Evolutionary conservation across 2,113 vertebrate genomes (phyloP), one percentile per base, ranked within the genome.

Genomic region (Xiphorhynchus elegans): DNA sequence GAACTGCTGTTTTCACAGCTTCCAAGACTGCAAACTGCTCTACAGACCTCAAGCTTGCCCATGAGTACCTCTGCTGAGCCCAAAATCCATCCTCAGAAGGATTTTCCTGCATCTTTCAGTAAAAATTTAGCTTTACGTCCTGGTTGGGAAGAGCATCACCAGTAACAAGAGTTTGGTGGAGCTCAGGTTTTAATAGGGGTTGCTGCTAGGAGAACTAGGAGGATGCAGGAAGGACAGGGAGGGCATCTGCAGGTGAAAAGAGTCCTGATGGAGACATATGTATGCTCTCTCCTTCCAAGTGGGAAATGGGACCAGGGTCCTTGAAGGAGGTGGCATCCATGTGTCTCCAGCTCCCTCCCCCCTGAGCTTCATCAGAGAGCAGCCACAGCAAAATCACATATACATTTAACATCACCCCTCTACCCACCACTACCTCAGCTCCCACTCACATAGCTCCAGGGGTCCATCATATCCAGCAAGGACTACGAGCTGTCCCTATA

Each of bases 321-420:
- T 47, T 18, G 0, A 78, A 35, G 9, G 19, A 64, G 53, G 13
- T 4, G 0, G 56, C 21, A 53, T 7, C 4, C 2, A 1, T 9
- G 13, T 6, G 7, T 11, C 40, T 49, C 66, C 67, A 72, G 10
- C 13, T 72, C 66, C 29, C 23, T 87, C 46, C 35, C 67, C 21
- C 59, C 35, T 7, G 3, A 23, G 42, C 56, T 67, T 35, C 33
- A 8, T 19, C 1, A 0, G 23, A 55, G 33, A 75, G 70, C 37
- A 49, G 14, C 12, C n/a, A 56, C 40, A 67, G 25, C 3, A 7
- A 59, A 64, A 73, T 29, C 37, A 33, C 8, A 3, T 0, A 0
- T 11, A 40, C 8, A 31, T 66, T 37, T 66, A 40, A 80, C 23
- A 55, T 15, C 1, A 0, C 47, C 35, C 44, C 13, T 86, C 77